Evolutionary conservation across 2,888 invertebrate genomes (phyloP), one percentile per base, ranked within the genome.

Genomic region (Latrodectus elegans): DNA sequence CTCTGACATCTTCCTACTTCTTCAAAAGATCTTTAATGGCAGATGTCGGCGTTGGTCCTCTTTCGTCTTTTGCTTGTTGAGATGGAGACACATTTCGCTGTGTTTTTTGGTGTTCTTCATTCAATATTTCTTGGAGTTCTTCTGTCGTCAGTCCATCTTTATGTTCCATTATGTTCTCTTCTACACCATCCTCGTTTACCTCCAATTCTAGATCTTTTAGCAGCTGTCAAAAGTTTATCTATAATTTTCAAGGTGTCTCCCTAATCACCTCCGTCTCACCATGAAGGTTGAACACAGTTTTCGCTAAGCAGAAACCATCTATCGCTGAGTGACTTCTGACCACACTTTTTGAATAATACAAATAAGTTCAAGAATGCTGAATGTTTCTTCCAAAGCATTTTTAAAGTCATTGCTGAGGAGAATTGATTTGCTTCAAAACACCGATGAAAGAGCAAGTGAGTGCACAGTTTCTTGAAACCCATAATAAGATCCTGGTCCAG

Each of bases 31-130:
- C 52, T 73, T 73, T 73, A 73, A 51, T 14, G 52, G 72, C 8
- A 72, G 72, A 73, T 55, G 1, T 22, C 22, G 22, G 22, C 22
- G 1, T 22, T 22, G 22, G 22, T 22, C 22, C 22, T 22, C 22
- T 22, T 22, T 22, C 22, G 70, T 70, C 70, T 22, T 14, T 15
- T 26, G 17, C 1, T 70, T 70, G 70, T 70, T 70, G 8, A 70
- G 70, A 70, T 22, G 70, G 70, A 22, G 70, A 26, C 49, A 70
- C 70, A 8, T 70, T 70, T 70, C 70, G 70, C 70, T 38, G 26
- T 38, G 64, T 77, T 77, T 77, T 49, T 77, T 67, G 77, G 65
- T 77, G 77, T 77, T 77, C 49, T 65, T 77, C 77, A 53, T 75
- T 75, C 60, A 75, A 75, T 26, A 55, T 26, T 22, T 22, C 1